Base-by-base conservation (phyloP, 2,797 vertebrate species). In the Tiaroga cobitis region DNA sequence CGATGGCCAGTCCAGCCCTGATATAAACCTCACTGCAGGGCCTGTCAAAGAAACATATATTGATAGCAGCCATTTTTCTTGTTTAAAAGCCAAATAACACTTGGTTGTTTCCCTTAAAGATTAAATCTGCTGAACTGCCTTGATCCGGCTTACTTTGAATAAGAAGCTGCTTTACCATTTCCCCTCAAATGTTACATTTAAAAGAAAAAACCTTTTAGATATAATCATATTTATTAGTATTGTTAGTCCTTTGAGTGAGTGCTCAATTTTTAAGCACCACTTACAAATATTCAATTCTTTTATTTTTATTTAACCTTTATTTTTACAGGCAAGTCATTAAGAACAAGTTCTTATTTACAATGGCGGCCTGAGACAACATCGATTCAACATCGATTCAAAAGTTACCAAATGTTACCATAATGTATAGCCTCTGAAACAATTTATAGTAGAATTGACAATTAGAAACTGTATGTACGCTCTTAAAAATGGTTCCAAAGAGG, bases 41-140 rank as follows among this genome's bases (percentile, higher is more conserved):
- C 13, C 56, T 76, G 24, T 81, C 73, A 68, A 82, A 73, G 46
- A 76, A 83, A 84, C 70, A 63, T 56, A 37, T 77, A 86, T 84
- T 54, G 46, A 81, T 70, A 84, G 63, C 75, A 77, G 77, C 72
- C 81, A 83, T 84, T 83, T 70, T 32, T 87, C 13, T 37, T 15
- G 15, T 70, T 63, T 82, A 70, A 80, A 79, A 65, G 69, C 61
- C 73, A 32, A 49, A 80, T 68, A 87, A 67, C 63, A 80, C 61
- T n/a, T 37, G 63, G 43, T 16, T 32, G 19, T 80, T 68, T 68
- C 43, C 19, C 32, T 78, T 81, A 83, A 29, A 74, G 82, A 68
- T 78, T 24, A 85, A n/a, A 80, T 78, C 56, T 80, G 78, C 19
- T 80, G 19, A 68, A 68, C 39, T 26, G 56, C 34, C 39, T 51